A percentile compares a stretch with the other conserved stretches of the same genome.
These are phyloP conservation scores for Chrysemys picta DNA, from an alignment of 2,113 vertebrate species.

Conservation along the genomic window DNA sequence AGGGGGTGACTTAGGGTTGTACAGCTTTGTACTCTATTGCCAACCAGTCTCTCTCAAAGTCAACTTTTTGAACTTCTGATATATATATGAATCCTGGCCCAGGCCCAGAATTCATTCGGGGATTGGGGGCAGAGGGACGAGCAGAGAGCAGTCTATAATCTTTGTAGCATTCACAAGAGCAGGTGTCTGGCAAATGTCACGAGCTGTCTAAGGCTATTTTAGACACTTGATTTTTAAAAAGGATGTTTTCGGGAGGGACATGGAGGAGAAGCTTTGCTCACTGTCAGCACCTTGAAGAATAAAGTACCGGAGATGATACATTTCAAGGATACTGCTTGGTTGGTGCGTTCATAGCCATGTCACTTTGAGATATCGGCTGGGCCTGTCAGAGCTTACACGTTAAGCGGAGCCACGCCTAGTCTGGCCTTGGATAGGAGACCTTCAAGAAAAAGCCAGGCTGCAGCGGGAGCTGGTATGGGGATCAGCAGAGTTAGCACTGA, in stretches of 20 bases:
- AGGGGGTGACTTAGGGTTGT: background rate
- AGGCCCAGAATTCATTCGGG: slow-evolving; percentile 30
- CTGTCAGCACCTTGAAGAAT: slow-evolving; percentile 48
- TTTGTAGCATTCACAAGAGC: slow-evolving; percentile 64
- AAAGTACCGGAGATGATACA: background rate
- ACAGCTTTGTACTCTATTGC: background rate
- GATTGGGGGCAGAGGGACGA: background rate
- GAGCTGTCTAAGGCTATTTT: slow-evolving; percentile 72
- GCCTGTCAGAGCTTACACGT: background rate
- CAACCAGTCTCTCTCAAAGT: background rate
- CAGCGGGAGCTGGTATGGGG: background rate
- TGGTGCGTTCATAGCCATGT: accelerated
- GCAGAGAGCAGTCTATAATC: slow-evolving; percentile 64
- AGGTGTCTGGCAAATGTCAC: slow-evolving; percentile 79
- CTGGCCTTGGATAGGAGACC: background rate
- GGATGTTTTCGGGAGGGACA: slow-evolving; percentile 47
- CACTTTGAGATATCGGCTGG: accelerated
- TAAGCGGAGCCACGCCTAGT: accelerated
- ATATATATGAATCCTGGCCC: slow-evolving; percentile 29
- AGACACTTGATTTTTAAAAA: slow-evolving; percentile 73
- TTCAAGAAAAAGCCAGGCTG: background rate
- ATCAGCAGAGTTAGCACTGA: background rate
- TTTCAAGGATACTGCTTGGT: background rate
- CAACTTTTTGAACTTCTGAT: slow-evolving; percentile 24
- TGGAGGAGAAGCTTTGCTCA: slow-evolving; percentile 16